A percentile compares a stretch with the other conserved stretches of the same genome.
phyloP scores from a whole-genome alignment of 2,888 invertebrate species.

The Psococerastis gibbosa region DNA sequence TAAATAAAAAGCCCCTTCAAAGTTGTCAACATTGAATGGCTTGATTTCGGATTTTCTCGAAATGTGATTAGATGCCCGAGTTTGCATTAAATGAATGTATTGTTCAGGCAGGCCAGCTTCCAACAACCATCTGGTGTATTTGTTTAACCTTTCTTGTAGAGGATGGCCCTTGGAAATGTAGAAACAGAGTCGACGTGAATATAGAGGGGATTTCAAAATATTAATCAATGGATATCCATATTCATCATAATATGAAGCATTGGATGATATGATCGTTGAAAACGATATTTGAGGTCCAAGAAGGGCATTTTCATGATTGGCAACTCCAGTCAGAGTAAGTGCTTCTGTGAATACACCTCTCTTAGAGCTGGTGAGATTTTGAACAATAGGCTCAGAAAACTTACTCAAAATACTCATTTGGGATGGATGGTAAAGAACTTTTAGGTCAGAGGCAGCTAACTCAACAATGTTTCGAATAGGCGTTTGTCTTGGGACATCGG shows the following conservation, averaged over 20 bases:
- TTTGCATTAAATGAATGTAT: too few species aligned
- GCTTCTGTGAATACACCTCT: background rate
- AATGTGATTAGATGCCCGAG: background rate
- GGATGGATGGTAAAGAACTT: background rate
- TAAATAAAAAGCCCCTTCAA: background rate
- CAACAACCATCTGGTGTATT: background rate
- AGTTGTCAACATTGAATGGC: background rate
- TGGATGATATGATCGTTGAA: background rate
- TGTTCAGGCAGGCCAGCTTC: background rate
- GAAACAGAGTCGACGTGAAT: background rate
- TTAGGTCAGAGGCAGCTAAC: background rate
- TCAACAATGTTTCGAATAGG: background rate
- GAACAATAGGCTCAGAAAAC: background rate
- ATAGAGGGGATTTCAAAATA: background rate
- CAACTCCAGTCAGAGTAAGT: background rate
- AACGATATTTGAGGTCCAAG: background rate
- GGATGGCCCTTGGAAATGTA: background rate
- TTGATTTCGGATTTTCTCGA: background rate
- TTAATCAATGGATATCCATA: background rate
- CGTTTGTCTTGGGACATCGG: background rate
- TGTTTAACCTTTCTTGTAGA: background rate
- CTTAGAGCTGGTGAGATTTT: background rate
- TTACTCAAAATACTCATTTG: background rate
- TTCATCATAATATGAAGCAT: background rate
- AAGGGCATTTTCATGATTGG: background rate